phyloP scores from a whole-genome alignment of 2,113 vertebrate genomes.

The Barnardius zonarius region DNA sequence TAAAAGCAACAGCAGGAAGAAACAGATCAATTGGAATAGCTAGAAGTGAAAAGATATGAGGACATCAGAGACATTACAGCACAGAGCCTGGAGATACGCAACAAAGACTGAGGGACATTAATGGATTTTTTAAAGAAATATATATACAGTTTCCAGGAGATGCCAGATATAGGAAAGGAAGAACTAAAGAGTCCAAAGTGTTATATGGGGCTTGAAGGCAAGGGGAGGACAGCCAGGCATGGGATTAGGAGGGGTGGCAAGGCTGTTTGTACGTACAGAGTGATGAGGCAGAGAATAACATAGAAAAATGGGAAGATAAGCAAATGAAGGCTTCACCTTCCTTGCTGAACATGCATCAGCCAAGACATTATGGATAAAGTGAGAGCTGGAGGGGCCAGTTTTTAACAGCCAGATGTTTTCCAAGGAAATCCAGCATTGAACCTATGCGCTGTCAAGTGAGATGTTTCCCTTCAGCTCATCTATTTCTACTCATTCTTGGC shows the following conservation, averaged over 20 bases:
- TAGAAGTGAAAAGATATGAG: neutral
- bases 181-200: neutral
- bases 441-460: neutral
- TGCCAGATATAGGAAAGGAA: neutral
- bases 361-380: neutral
- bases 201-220: neutral
- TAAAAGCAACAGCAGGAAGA: neutral
- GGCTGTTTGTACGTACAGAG: neutral
- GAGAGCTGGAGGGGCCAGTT: neutral
- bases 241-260: neutral
- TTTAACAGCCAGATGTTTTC: neutral
- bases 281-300: neutral
- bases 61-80: neutral
- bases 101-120: neutral
- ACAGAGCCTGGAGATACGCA: neutral
- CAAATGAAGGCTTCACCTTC: neutral
- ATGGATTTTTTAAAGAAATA: neutral
- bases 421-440: neutral
- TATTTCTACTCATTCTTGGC: neutral
- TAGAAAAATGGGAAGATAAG: neutral
- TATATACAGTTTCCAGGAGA: neutral
- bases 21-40: neutral
- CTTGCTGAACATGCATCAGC: neutral
- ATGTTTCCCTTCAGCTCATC: neutral
- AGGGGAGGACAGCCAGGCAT: neutral